phyloP scores from a whole-genome alignment of 30 jellyfish, hydroid and myxozoan genomes.

The Morbakka virulenta region DNA sequence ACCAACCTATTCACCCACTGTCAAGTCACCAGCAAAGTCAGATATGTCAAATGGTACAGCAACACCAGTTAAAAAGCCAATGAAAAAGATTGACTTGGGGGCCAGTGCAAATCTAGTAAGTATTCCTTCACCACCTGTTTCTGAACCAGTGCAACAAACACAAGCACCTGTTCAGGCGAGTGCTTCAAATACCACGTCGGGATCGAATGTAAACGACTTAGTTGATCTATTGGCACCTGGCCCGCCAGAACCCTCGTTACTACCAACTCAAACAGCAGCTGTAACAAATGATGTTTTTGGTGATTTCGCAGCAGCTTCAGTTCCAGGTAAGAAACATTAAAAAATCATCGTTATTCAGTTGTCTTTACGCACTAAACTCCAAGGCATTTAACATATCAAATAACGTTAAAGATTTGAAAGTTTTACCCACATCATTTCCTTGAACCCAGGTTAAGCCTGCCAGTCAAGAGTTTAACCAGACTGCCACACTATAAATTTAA shows the following conservation, averaged over 20 bases:
- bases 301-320: constrained; percentile 57
- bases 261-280: constrained; percentile 30
- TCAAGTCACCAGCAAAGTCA: neutral
- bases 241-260: constrained; percentile 55
- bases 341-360: neutral
- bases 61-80: constrained; percentile 50
- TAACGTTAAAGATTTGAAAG: too few species aligned
- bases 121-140: constrained; percentile 29
- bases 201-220: constrained; percentile 68
- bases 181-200: too few species aligned
- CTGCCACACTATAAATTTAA: too few species aligned
- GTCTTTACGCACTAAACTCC: too few species aligned
- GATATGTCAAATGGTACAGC: neutral
- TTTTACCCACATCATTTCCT: too few species aligned
- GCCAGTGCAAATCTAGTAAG: constrained; percentile 79
- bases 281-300: constrained; percentile 67
- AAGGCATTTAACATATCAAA: too few species aligned
- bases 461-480: too few species aligned
- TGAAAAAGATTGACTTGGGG: constrained; percentile 71
- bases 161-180: constrained; percentile 31
- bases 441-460: too few species aligned
- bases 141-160: neutral
- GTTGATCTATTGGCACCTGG: constrained; percentile 71
- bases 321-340: constrained; percentile 8
- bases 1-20: constrained; percentile 3